Conservation (phyloP, 2,113 vertebrate genomes). For the Eclectus roratus region DNA sequence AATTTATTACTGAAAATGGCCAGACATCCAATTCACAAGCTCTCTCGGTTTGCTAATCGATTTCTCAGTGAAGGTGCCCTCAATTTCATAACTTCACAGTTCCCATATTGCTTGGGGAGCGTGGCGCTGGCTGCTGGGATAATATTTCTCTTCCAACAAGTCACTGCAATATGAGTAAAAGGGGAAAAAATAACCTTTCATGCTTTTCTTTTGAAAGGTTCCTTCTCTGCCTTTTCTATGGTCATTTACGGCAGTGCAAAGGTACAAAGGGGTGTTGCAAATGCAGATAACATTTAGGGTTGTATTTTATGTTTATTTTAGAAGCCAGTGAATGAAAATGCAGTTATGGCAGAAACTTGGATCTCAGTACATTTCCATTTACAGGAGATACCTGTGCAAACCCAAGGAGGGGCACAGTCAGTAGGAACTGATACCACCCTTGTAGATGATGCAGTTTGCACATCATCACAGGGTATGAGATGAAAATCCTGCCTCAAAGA, state of each 20-base stretch:
- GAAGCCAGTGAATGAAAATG: neutral
- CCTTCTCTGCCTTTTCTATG: slow-evolving; percentile 4
- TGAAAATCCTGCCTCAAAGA: neutral
- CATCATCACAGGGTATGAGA: fast-evolving
- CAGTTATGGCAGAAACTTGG: neutral
- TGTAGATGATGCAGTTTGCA: neutral
- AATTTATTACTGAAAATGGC: slow-evolving; percentile 85
- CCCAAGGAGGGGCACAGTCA: neutral
- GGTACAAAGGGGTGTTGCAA: neutral
- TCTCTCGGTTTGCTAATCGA: slow-evolving; percentile 84
- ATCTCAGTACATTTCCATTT: neutral
- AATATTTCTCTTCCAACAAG: slow-evolving; percentile 82
- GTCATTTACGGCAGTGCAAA: neutral
- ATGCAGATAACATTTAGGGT: neutral
- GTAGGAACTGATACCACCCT: neutral
- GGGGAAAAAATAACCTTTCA: slow-evolving; percentile 66
- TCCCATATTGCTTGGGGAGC: slow-evolving; percentile 76
- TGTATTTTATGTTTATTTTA: neutral
- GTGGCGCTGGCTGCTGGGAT: slow-evolving; percentile 65
- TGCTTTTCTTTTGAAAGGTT: slow-evolving; percentile 41
- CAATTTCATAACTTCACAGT: slow-evolving; percentile 79
- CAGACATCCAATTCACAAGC: slow-evolving; percentile 87
- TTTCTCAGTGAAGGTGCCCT: slow-evolving; percentile 87
- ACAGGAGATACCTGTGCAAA: neutral
- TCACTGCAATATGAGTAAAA: slow-evolving; percentile 64